Percentiles rank a stretch among this genome's conserved stretches.
These are phyloP conservation scores for Drosophila ohnishii DNA, from an alignment of 1,140 invertebrate species.

Conservation along the genomic window DNA sequence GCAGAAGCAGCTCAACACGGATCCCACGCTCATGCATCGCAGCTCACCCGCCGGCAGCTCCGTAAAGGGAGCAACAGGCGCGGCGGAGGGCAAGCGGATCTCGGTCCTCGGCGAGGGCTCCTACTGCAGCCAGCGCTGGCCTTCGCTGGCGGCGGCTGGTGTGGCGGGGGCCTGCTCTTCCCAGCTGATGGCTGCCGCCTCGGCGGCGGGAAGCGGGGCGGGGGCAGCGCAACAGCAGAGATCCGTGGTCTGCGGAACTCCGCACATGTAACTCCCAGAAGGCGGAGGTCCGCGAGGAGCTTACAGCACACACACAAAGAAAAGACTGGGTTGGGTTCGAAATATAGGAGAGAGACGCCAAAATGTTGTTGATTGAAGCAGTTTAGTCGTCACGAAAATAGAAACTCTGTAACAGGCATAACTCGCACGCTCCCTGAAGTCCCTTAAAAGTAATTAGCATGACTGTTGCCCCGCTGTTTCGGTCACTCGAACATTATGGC, in stretches of 20 bases:
- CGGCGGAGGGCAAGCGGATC: constrained; percentile 72
- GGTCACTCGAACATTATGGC: background rate
- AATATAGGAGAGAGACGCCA: constrained; percentile 66
- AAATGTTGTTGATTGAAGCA: constrained; percentile 76
- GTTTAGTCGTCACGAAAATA: constrained; percentile 67
- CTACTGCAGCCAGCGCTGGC: constrained; percentile 81
- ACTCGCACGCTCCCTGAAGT: constrained; percentile 21
- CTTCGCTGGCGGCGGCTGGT: constrained; percentile 71
- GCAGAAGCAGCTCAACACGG: constrained; percentile 91
- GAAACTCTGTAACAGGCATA: constrained; percentile 45
- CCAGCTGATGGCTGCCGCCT: constrained; percentile 73
- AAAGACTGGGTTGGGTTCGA: constrained; percentile 40
- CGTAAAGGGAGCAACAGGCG: constrained; percentile 41
- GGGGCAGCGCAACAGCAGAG: constrained; percentile 70
- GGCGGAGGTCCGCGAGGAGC: constrained; percentile 26
- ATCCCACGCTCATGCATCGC: constrained; percentile 86
- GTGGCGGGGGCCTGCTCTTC: constrained; percentile 77
- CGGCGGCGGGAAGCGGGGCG: constrained; percentile 71
- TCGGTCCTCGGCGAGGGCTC: constrained; percentile 78
- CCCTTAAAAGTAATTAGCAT: constrained; percentile 26
- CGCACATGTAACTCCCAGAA: constrained; percentile 72
- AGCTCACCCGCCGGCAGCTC: constrained; percentile 81
- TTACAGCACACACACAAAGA: constrained; percentile 32
- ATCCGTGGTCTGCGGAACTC: constrained; percentile 78
- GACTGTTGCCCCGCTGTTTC: constrained; percentile 16